Base-by-base conservation (phyloP, 1,140 invertebrate genomes). In the Zophobas morio region DNA sequence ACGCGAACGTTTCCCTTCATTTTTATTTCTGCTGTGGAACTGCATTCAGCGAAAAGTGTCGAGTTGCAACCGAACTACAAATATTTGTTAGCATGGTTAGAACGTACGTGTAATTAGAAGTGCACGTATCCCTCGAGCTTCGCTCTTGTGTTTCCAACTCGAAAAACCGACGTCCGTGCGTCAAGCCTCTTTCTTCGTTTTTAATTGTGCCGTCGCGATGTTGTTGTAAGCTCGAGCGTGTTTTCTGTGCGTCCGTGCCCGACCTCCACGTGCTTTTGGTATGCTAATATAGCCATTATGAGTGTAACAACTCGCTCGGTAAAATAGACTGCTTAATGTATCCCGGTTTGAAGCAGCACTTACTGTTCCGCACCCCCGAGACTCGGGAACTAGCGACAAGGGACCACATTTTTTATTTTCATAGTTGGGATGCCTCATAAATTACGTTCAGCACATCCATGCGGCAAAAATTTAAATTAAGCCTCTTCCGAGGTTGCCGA, bases 201-300 rank as follows among this genome's bases (percentile, higher is more conserved):
- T 66, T 66, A 66, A 66, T 66, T 66, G 39, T 36, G 20, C 20
- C n/a, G 39, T 36, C 20, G 39, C n/a, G 37, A 20, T 66, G 39
- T 66, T 66, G 60, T 66, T 42, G 33, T 33, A 66, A 32, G 60
- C 40, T 6, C 42, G 2, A 6, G 37, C 5, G 60, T 4, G 40
- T n/a, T 66, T 63, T 66, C 37, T 46, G 37, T 40, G 60, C 60
- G 60, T 66, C n/a, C 20, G 60, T 66, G 60, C 37, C 20, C 42
- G 39, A 39, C 60, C 39, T 66, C 37, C 60, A 66, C 49, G 49
- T 56, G 34, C 71, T 73, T 73, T 73, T 54, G 37, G 71, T 73
- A 73, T 73, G 71, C 49, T 73, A 73, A 73, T 73, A 34, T 34
- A 54, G 49, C 71, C 71, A 73, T 73, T 73, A 73, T 66, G 60